Evolutionary conservation across 2,888 invertebrate genomes (phyloP).

Genomic region (Sphinx pinastri): DNA sequence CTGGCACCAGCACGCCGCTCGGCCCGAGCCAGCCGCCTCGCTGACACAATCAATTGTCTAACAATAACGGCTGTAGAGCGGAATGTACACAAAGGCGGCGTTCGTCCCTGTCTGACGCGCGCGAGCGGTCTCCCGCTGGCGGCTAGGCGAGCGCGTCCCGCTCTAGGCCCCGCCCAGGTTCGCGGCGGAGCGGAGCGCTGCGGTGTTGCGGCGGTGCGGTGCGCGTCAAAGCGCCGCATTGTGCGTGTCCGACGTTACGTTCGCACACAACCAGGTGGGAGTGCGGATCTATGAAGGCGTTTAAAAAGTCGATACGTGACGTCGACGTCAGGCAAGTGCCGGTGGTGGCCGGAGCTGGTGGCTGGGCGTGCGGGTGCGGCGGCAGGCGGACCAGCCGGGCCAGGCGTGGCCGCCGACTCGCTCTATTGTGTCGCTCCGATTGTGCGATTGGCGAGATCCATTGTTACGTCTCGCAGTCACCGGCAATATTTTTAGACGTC

Average conservation of each 20-base stretch:
- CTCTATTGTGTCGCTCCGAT: constrained; percentile 72
- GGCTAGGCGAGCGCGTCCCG: constrained; percentile 71
- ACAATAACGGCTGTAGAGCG: constrained; percentile 76
- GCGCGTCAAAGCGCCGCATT: constrained; percentile 68
- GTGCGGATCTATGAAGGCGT: constrained; percentile 80
- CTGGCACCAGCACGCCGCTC: background rate
- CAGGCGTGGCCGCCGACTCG: constrained; percentile 78
- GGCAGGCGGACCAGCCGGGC: background rate
- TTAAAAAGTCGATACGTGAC: constrained; percentile 67
- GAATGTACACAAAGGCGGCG: constrained; percentile 81
- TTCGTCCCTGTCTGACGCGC: constrained; percentile 79
- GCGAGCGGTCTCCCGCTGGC: constrained; percentile 62
- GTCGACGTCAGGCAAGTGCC: constrained; percentile 68
- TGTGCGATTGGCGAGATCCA: constrained; percentile 74
- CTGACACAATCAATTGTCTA: constrained; percentile 79
- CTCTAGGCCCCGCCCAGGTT: constrained; percentile 76
- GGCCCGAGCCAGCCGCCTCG: constrained; percentile 37
- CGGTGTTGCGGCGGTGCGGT: constrained; percentile 39
- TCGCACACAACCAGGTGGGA: constrained; percentile 81
- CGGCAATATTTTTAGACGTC: constrained; percentile 6
- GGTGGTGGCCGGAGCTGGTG: constrained; percentile 44
- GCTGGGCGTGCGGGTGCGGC: background rate
- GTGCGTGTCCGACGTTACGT: constrained; percentile 58
- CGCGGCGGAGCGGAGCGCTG: constrained; percentile 67
- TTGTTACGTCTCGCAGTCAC: constrained; percentile 50